Evolutionary conservation across 2,797 vertebrate species (phyloP).

Genomic region (Pseudochromis fuscus): DNA sequence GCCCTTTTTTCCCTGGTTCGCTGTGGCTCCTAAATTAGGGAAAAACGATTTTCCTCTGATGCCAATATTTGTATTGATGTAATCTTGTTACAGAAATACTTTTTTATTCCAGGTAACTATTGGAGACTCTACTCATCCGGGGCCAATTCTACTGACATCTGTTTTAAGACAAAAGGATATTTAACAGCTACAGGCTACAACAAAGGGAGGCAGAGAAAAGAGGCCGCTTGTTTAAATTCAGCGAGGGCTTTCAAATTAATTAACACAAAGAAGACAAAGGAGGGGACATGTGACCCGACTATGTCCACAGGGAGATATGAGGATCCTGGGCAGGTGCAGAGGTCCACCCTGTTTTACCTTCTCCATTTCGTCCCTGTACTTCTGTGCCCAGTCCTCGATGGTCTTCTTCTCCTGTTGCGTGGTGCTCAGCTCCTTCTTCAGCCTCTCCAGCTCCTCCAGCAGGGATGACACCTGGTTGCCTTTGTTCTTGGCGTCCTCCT

Average conservation of each 20-base stretch:
- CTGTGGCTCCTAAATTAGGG: conserved; percentile 63
- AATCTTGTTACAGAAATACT: not conserved
- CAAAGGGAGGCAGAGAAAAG: not conserved
- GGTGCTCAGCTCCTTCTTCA: conserved; percentile 89
- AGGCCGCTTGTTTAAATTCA: not conserved
- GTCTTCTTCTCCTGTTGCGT: conserved; percentile 93
- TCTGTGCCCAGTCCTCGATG: conserved; percentile 92
- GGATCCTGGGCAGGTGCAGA: not conserved
- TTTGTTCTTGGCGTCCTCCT: conserved; percentile 92
- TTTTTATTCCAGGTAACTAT: conserved; percentile 1
- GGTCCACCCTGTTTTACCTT: conserved; percentile 79
- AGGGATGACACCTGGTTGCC: conserved; percentile 87
- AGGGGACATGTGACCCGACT: not conserved
- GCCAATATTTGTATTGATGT: not conserved
- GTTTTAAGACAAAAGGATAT: conserved; percentile 4
- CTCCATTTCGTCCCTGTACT: conserved; percentile 93
- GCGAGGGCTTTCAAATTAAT: too few species aligned
- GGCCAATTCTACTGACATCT: not conserved
- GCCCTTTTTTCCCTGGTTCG: conserved; percentile 43
- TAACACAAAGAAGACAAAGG: not conserved
- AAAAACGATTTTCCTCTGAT: conserved; percentile 53
- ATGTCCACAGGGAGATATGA: not conserved
- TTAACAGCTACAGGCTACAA: not conserved
- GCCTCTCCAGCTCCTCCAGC: conserved; percentile 91
- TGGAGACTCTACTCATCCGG: not conserved